These are phyloP conservation scores for Manis javanica DNA, from an alignment of 2,797 vertebrate species.

Conservation along the genomic window DNA sequence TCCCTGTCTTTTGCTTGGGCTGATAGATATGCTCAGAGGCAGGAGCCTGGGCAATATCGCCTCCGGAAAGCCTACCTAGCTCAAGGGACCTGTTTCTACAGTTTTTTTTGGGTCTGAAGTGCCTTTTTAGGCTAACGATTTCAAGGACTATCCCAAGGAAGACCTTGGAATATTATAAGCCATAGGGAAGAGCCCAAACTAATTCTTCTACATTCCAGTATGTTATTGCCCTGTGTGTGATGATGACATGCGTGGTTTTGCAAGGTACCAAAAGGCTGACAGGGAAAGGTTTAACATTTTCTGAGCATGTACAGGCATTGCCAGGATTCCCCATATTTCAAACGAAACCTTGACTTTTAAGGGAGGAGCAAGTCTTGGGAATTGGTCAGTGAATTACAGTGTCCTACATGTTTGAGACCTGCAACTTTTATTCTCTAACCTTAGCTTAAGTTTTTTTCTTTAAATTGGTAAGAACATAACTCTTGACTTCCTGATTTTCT, in stretches of 20 bases:
- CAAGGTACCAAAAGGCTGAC: neutral
- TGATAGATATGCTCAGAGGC: neutral
- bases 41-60: neutral
- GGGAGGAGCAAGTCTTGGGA: neutral
- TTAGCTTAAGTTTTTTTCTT: neutral
- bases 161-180: neutral
- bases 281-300: conserved; percentile 3
- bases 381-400: neutral
- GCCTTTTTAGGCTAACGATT: neutral
- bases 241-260: neutral
- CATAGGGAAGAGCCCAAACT: neutral
- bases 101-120: neutral
- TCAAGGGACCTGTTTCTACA: neutral
- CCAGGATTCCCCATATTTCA: conserved; percentile 32
- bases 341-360: neutral
- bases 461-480: neutral
- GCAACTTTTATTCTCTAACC: neutral
- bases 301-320: neutral
- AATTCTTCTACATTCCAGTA: neutral
- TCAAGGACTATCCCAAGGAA: conserved; percentile 1
- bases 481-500: neutral
- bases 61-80: neutral
- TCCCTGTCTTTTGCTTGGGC: neutral
- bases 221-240: neutral
- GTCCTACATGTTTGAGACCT: neutral